phyloP scores from a whole-genome alignment of 1,140 invertebrate species.

The Zaprionus taronus region DNA sequence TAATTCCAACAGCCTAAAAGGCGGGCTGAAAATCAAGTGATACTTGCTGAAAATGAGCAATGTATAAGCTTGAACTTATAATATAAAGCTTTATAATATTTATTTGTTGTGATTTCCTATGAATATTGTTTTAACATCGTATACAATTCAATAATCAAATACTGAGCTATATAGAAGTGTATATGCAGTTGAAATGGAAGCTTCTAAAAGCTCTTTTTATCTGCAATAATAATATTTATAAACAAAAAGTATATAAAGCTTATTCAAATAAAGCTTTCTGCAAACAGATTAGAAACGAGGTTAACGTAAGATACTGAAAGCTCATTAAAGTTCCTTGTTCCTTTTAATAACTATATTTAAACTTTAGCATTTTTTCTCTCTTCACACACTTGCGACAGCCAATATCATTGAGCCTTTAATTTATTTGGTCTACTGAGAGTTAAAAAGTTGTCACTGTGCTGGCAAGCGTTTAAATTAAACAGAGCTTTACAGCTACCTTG shows the following conservation, averaged over 20 bases:
- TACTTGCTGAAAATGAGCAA: not conserved
- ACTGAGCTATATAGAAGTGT: too few relatives aligned
- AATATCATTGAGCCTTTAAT: conserved; percentile 6
- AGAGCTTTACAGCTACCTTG: conserved; percentile 21
- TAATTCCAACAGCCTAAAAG: conserved; percentile 9
- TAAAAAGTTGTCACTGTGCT: conserved; percentile 1
- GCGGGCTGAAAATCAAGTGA: not conserved
- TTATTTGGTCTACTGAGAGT: not conserved
- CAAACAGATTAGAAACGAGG: not conserved
- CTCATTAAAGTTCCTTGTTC: not conserved
- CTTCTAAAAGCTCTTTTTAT: too few relatives aligned
- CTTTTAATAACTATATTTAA: not conserved
- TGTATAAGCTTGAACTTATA: not conserved
- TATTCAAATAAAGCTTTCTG: not conserved
- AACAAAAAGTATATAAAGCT: too few relatives aligned
- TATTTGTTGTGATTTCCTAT: not conserved
- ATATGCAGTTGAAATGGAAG: too few relatives aligned
- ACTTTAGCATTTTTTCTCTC: not conserved
- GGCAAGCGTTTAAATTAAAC: conserved; percentile 65
- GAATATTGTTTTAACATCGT: not conserved
- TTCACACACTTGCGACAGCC: not conserved
- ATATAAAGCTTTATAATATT: not conserved
- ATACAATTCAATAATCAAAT: too few relatives aligned
- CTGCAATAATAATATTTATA: too few relatives aligned
- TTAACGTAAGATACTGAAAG: not conserved